A percentile compares a stretch with the other conserved stretches of the same genome.
These are phyloP conservation scores for Cyprinella venusta DNA, from an alignment of 2,797 vertebrate genomes.

Conservation along the genomic window DNA sequence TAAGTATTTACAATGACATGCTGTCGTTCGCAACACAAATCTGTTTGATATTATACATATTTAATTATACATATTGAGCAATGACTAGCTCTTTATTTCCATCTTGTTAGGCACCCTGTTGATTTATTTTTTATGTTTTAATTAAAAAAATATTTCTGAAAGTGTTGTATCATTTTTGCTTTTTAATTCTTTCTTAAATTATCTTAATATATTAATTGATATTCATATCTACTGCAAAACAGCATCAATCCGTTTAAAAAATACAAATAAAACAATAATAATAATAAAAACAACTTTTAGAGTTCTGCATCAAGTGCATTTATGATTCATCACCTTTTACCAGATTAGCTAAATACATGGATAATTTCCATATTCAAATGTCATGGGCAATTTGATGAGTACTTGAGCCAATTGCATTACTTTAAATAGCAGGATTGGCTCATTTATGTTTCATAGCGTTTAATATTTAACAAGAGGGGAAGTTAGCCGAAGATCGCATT, in stretches of 20 bases:
- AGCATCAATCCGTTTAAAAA: not conserved
- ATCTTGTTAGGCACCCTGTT: not conserved
- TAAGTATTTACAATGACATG: not conserved
- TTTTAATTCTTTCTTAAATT: not conserved
- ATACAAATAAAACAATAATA: no score
- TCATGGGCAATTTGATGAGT: slow-evolving; percentile 59
- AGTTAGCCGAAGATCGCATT: slow-evolving; percentile 82
- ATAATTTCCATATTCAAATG: slow-evolving; percentile 63
- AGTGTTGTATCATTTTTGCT: not conserved
- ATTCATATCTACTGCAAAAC: not conserved
- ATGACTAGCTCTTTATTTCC: not conserved
- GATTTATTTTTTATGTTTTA: not conserved
- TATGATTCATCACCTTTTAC: slow-evolving; percentile 17
- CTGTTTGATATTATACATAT: not conserved
- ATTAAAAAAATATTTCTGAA: not conserved
- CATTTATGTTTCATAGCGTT: slow-evolving; percentile 79
- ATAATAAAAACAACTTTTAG: not conserved
- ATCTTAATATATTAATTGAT: not conserved
- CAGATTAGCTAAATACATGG: slow-evolving; percentile 53
- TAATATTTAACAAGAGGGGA: slow-evolving; percentile 82
- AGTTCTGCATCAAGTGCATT: slow-evolving; percentile 56
- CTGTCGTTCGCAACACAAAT: not conserved
- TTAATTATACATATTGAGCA: not conserved
- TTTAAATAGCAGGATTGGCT: slow-evolving; percentile 73
- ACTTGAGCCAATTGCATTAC: slow-evolving; percentile 70